Conservation (phyloP, 2,113 vertebrate species). For the Mirza zaza region DNA sequence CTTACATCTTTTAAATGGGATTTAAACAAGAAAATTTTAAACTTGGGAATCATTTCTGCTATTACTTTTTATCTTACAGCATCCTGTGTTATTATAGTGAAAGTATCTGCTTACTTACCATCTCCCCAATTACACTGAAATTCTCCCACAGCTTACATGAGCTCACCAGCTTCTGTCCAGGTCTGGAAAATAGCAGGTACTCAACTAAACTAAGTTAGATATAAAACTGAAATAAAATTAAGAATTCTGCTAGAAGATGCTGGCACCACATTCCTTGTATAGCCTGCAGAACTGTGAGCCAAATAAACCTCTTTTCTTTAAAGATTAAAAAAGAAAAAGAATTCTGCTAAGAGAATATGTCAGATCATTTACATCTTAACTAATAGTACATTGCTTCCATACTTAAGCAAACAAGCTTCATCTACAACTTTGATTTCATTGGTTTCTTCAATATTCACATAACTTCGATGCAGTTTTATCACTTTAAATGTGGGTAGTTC, state of each 20-base stretch:
- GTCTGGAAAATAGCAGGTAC: not conserved
- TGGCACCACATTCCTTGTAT: not conserved
- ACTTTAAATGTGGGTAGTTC: not conserved
- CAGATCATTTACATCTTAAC: not conserved
- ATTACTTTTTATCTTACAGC: not conserved
- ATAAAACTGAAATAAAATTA: not conserved
- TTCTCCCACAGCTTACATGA: not conserved
- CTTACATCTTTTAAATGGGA: not conserved
- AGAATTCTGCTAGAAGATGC: not conserved
- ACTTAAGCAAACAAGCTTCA: not conserved
- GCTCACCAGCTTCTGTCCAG: not conserved
- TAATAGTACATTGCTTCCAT: not conserved
- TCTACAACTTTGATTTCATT: not conserved
- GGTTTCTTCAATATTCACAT: not conserved
- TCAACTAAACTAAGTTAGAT: not conserved
- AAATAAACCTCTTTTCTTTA: too few species aligned
- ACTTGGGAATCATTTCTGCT: not conserved
- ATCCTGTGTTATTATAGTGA: not conserved
- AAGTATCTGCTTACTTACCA: not conserved
- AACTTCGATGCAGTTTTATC: not conserved
- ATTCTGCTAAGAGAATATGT: not conserved
- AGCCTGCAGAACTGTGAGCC: too few species aligned
- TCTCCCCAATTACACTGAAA: not conserved
- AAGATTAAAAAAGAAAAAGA: not conserved
- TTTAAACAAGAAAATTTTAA: not conserved